Evolutionary conservation across 2,888 invertebrate species (phyloP).

Genomic region (Dioctria rufipes): DNA sequence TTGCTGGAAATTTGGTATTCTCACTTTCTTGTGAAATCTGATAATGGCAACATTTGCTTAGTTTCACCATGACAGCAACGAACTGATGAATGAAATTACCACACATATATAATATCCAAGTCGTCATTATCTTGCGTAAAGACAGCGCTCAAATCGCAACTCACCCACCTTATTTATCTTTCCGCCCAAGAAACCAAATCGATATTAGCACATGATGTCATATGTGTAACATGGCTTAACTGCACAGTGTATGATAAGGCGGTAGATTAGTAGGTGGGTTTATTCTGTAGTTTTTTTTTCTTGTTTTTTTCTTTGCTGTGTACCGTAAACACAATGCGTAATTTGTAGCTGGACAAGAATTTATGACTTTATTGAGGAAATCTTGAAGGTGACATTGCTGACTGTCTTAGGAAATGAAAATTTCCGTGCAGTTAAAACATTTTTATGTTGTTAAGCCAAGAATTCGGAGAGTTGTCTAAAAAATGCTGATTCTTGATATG

Average conservation of each 20-base stretch:
- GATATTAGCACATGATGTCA: constrained; percentile 48
- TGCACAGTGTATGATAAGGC: constrained; percentile 32
- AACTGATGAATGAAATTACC: constrained; percentile 18
- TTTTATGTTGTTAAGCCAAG: neutral
- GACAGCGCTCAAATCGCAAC: neutral
- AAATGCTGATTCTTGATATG: no score
- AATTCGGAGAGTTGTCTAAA: no score
- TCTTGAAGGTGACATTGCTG: constrained; percentile 34
- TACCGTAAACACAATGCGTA: constrained; percentile 36
- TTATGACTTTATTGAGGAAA: constrained; percentile 39
- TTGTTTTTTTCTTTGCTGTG: neutral
- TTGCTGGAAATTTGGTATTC: constrained; percentile 9
- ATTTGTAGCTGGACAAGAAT: constrained; percentile 22
- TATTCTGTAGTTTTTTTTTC: no score
- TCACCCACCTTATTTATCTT: constrained; percentile 26
- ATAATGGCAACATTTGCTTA: constrained; percentile 20
- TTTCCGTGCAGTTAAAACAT: constrained; percentile 8
- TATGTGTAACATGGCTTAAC: constrained; percentile 28
- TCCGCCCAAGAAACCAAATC: constrained; percentile 14
- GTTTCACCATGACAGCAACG: neutral
- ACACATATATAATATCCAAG: neutral
- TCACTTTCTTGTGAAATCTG: constrained; percentile 23
- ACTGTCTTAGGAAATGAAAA: constrained; percentile 30
- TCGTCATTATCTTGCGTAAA: constrained; percentile 37
- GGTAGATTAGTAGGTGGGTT: constrained; percentile 33